These are phyloP conservation scores for Anaspis maculata DNA, from an alignment of 2,888 invertebrate genomes.

Conservation along the genomic window DNA sequence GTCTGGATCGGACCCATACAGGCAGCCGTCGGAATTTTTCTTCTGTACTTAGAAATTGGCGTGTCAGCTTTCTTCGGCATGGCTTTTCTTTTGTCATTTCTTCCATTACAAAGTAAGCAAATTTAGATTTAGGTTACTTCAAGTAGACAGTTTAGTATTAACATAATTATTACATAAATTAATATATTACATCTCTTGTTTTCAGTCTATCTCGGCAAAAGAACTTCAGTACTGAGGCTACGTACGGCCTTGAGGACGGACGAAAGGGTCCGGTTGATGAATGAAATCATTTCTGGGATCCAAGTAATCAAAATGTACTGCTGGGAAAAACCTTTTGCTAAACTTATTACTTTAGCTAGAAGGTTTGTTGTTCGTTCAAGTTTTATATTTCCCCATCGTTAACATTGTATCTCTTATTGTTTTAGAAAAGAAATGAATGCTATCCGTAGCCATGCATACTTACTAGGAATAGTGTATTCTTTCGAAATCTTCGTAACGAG, in stretches of 20 bases:
- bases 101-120: constrained; percentile 39
- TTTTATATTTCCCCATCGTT: too few species aligned
- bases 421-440: constrained; percentile 61
- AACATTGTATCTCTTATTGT: too few species aligned
- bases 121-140: too few species aligned
- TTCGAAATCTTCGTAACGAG: constrained; percentile 85
- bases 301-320: constrained; percentile 95
- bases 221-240: constrained; percentile 36
- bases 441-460: constrained; percentile 66
- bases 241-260: constrained; percentile 56
- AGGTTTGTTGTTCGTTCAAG: too few species aligned
- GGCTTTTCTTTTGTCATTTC: constrained; percentile 38
- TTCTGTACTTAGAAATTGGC: constrained; percentile 45
- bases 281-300: constrained; percentile 66
- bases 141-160: too few species aligned
- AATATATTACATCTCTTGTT: constrained; percentile 6
- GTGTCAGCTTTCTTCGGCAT: constrained; percentile 42
- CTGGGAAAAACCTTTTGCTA: constrained; percentile 87
- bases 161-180: too few species aligned
- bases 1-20: constrained; percentile 63
- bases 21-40: constrained; percentile 48
- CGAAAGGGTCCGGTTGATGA: constrained; percentile 59
- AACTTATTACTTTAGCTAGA: constrained; percentile 69
- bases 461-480: constrained; percentile 67
- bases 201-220: constrained; percentile 36